Percentiles rank a stretch among this genome's conserved stretches.
Evolutionary conservation across 2,113 vertebrate genomes (phyloP).

Genomic region (Chaetorhynchus papuensis): DNA sequence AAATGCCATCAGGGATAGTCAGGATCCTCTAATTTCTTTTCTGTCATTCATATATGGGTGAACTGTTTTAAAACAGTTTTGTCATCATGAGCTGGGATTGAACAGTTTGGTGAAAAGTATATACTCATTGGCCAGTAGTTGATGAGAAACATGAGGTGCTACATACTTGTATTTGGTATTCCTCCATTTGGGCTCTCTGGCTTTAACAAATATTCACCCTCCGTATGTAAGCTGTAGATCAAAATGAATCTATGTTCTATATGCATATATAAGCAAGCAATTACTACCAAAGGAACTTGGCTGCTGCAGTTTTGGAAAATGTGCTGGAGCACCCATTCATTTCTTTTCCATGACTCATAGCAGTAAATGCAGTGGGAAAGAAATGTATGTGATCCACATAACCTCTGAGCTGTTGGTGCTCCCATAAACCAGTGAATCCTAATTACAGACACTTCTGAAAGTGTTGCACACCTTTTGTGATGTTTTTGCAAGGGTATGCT

Average conservation of each 20-base stretch:
- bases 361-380: not conserved
- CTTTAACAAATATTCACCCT: not conserved
- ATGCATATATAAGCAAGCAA: not conserved
- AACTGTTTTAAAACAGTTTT: not conserved
- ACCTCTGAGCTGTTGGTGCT: not conserved
- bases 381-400: rapidly evolving
- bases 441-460: not conserved
- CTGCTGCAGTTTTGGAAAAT: not conserved
- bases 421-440: not conserved
- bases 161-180: not conserved
- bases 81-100: not conserved
- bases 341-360: not conserved
- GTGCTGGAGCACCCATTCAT: not conserved
- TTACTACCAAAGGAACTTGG: not conserved
- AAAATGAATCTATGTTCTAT: not conserved
- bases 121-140: not conserved
- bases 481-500: not conserved
- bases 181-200: not conserved
- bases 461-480: not conserved
- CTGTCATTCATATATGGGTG: not conserved
- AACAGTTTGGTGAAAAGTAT: not conserved
- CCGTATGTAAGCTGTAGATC: not conserved
- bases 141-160: not conserved
- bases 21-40: not conserved
- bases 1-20: not conserved